Conservation (phyloP, 2,797 vertebrate genomes). For the Melanitta fusca region DNA sequence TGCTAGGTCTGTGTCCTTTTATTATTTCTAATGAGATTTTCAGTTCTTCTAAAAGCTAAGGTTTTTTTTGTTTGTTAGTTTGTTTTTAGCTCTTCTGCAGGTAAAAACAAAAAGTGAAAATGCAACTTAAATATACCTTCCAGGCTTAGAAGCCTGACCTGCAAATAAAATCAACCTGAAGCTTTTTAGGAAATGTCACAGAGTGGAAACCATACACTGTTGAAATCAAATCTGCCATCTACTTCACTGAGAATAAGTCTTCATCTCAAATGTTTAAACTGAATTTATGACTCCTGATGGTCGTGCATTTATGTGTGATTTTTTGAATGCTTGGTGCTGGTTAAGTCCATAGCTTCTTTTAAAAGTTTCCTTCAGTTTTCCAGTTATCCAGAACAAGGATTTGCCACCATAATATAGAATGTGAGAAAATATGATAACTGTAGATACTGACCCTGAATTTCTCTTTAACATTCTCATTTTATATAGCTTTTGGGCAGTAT, state of each 20-base stretch:
- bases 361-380: neutral
- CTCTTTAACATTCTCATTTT: neutral
- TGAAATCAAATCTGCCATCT: slow-evolving; percentile 46
- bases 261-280: slow-evolving; percentile 15
- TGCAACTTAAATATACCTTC: neutral
- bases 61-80: neutral
- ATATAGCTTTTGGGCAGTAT: neutral
- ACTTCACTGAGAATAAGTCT: slow-evolving; percentile 16
- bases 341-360: neutral
- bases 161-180: slow-evolving; percentile 31
- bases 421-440: neutral
- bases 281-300: slow-evolving; percentile 19
- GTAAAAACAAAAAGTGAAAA: neutral
- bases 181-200: slow-evolving; percentile 3
- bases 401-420: neutral
- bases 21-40: neutral
- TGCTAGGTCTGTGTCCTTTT: neutral
- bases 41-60: neutral
- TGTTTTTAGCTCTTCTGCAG: neutral
- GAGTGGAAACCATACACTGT: neutral
- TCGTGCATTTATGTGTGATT: neutral
- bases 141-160: slow-evolving; percentile 21
- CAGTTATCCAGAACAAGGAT: neutral
- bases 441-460: neutral
- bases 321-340: neutral